Evolutionary conservation across 2,797 vertebrate genomes (phyloP).

Genomic region (Arvicola amphibius): DNA sequence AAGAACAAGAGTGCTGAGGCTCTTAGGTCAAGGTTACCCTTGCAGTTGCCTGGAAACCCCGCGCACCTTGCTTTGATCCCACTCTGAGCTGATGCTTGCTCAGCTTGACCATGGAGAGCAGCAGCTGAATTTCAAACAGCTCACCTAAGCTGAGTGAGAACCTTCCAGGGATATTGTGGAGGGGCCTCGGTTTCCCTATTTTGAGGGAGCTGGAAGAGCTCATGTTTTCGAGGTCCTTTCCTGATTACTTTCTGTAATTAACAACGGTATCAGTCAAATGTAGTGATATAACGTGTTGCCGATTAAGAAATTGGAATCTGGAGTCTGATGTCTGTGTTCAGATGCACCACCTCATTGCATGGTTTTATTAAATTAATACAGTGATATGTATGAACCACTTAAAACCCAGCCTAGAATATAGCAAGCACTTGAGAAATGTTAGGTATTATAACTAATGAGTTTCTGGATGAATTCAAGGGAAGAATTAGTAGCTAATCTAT

Average conservation of each 20-base stretch:
- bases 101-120: neutral
- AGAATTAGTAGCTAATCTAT: neutral
- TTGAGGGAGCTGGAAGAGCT: neutral
- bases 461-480: neutral
- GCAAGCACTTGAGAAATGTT: neutral
- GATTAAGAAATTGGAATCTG: neutral
- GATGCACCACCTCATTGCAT: neutral
- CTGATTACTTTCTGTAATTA: neutral
- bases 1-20: neutral
- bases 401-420: neutral
- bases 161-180: neutral
- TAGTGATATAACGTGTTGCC: neutral
- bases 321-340: neutral
- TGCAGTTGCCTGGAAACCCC: conserved; percentile 58
- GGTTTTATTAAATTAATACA: neutral
- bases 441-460: neutral
- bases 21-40: neutral
- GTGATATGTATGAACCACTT: neutral
- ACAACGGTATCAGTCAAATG: neutral
- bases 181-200: neutral
- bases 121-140: neutral
- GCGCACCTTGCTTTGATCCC: conserved; percentile 20
- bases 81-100: neutral
- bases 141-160: neutral
- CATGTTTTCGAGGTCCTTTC: neutral